Percentiles rank a stretch among this genome's conserved stretches.
These are phyloP conservation scores for Drosophila cracens DNA, from an alignment of 2,888 invertebrate genomes.

Conservation along the genomic window DNA sequence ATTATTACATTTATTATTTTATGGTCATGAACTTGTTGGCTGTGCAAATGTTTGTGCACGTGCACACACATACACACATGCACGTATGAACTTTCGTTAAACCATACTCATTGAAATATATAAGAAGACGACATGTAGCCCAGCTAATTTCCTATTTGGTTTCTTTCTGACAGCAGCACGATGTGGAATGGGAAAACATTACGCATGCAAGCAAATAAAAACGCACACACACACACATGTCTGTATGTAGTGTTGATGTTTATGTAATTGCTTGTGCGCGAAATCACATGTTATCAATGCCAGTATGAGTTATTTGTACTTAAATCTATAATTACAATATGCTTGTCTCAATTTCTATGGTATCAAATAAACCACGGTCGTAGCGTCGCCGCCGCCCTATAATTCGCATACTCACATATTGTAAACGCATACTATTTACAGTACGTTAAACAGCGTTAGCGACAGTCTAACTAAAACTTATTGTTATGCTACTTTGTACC, in stretches of 20 bases:
- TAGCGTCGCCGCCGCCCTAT: conserved; percentile 7
- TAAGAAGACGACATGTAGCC: not conserved
- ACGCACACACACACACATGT: not conserved
- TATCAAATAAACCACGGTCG: conserved; percentile 1
- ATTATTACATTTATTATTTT: not conserved
- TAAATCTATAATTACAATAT: not conserved
- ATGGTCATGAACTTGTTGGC: conserved; percentile 13
- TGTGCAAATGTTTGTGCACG: not conserved
- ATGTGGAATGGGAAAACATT: conserved; percentile 24
- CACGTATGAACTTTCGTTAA: not conserved
- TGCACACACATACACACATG: not conserved
- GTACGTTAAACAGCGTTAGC: conserved; percentile 5
- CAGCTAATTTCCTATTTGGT: conserved; percentile 24
- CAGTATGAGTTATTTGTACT: not conserved
- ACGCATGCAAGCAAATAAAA: conserved; percentile 9
- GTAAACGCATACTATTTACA: conserved; percentile 8
- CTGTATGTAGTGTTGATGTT: not conserved
- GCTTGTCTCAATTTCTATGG: not conserved
- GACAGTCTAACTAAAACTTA: conserved; percentile 29
- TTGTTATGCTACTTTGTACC: conserved; percentile 39
- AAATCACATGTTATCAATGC: conserved; percentile 3
- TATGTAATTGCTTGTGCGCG: conserved; percentile 23
- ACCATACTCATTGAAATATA: not conserved
- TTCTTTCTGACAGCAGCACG: conserved; percentile 6
- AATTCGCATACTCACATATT: conserved; percentile 45